These are phyloP conservation scores for Tachyglossus aculeatus DNA, from an alignment of 2,797 vertebrate species.

Conservation along the genomic window DNA sequence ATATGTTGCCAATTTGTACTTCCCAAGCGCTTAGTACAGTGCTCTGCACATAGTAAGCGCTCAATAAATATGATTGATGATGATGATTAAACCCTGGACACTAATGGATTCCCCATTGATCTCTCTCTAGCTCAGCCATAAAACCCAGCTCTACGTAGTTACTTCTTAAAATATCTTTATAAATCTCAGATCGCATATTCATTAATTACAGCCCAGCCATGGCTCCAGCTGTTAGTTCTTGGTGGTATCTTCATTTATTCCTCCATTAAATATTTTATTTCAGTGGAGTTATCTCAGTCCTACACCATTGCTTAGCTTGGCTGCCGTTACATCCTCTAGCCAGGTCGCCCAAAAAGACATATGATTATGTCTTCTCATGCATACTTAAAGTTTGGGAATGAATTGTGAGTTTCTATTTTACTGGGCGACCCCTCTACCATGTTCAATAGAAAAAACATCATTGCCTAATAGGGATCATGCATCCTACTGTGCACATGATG, in stretches of 20 bases:
- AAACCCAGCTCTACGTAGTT: slow-evolving; percentile 59
- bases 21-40: no score
- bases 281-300: slow-evolving; percentile 71
- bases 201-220: slow-evolving; percentile 72
- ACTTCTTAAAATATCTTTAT: slow-evolving; percentile 73
- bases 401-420: no score
- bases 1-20: no score
- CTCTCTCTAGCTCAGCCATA: slow-evolving; percentile 58
- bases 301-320: slow-evolving; percentile 66
- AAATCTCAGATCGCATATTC: slow-evolving; percentile 64
- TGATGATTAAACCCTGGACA: slow-evolving; percentile 45
- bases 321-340: slow-evolving; percentile 21
- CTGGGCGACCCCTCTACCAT: no score
- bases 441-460: no score
- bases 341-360: neutral
- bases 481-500: no score
- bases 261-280: slow-evolving; percentile 67
- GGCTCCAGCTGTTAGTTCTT: slow-evolving; percentile 71
- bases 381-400: no score
- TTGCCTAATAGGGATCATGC: no score
- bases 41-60: no score
- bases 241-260: slow-evolving; percentile 76
- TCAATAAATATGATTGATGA: no score
- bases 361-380: no score
- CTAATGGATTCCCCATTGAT: slow-evolving; percentile 58